phyloP scores from a whole-genome alignment of 2,888 invertebrate species.

The Agrotis clavis region DNA sequence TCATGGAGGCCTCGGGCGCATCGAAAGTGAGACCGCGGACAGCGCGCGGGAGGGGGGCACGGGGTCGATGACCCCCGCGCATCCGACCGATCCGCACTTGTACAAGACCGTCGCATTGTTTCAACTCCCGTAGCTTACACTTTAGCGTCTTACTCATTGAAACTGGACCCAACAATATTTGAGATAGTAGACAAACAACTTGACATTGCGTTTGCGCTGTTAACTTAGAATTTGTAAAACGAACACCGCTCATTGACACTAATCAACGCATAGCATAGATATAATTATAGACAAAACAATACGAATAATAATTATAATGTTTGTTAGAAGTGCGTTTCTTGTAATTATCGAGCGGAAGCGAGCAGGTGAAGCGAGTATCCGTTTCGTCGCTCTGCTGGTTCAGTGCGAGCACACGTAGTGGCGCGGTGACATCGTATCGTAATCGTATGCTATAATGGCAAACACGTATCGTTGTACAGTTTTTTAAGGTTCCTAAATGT shows the following conservation, averaged over 20 bases:
- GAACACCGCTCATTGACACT: conserved; percentile 24
- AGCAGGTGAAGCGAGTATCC: conserved; percentile 88
- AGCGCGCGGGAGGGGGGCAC: conserved; percentile 72
- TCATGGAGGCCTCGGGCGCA: conserved; percentile 86
- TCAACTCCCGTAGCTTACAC: conserved; percentile 79
- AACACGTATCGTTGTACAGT: conserved; percentile 40
- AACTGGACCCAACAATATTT: conserved; percentile 71
- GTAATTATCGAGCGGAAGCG: conserved; percentile 87
- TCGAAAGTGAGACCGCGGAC: conserved; percentile 88
- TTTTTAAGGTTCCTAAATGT: conserved; percentile 25
- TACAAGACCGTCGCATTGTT: conserved; percentile 88
- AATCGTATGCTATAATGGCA: conserved; percentile 65
- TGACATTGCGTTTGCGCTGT: conserved; percentile 56
- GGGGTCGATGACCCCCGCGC: conserved; percentile 86
- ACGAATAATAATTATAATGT: conserved; percentile 51
- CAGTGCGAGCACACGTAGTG: conserved; percentile 65
- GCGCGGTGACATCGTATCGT: conserved; percentile 71
- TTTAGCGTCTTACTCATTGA: conserved; percentile 74
- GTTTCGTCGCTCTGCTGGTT: conserved; percentile 74
- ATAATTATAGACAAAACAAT: conserved; percentile 36
- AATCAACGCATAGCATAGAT: conserved; percentile 19
- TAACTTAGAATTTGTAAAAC: conserved; percentile 48
- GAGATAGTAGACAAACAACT: conserved; percentile 61
- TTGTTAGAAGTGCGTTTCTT: conserved; percentile 75
- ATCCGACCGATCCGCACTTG: conserved; percentile 89